Evolutionary conservation across 2,888 invertebrate species (phyloP), one percentile per base, ranked within the genome.

Genomic region (Branchipolynoe longqiensis): DNA sequence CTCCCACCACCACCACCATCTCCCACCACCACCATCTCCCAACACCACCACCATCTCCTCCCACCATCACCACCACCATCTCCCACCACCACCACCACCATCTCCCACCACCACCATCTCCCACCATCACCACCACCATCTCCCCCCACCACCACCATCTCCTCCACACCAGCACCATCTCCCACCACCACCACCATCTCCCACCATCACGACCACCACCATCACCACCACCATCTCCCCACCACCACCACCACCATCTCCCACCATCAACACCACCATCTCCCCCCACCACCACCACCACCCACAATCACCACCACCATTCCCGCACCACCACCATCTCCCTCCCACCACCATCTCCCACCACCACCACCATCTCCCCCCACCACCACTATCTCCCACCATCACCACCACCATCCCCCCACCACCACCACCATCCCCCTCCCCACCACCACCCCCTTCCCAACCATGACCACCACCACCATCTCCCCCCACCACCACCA

Each of bases 21-120:
- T 41, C 78, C 41, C 78, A 33, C 33, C 22, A 28, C 40, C 36
- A n/a, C n/a, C n/a, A n/a, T 78, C 78, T 78, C 78, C 36, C 36
- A 33, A 28, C 22, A 28, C n/a, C 38, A 33, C 41, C 36, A 56
- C 6, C 41, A 28, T 25, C 36, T 28, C 31, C 36, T 64, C 64
- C 28, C 31, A 28, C 31, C 64, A 3, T 28, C 33, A 18, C 25
- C 64, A 18, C 64, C 31, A 18, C 18, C 2, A n/a, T 18, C 64
- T n/a, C n/a, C n/a, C n/a, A n/a, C n/a, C n/a, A n/a, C n/a, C n/a
- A n/a, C n/a, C n/a, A n/a, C n/a, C n/a, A n/a, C n/a, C n/a, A n/a
- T n/a, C 31, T n/a, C 28, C 2, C 64, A 4, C 64, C 33, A 6
- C 64, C 18, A 36, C 8, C 36, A 33, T 28, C 1, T 6, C 31